Conservation (phyloP, 2,888 invertebrate genomes). For the Fragum whitleyi region DNA sequence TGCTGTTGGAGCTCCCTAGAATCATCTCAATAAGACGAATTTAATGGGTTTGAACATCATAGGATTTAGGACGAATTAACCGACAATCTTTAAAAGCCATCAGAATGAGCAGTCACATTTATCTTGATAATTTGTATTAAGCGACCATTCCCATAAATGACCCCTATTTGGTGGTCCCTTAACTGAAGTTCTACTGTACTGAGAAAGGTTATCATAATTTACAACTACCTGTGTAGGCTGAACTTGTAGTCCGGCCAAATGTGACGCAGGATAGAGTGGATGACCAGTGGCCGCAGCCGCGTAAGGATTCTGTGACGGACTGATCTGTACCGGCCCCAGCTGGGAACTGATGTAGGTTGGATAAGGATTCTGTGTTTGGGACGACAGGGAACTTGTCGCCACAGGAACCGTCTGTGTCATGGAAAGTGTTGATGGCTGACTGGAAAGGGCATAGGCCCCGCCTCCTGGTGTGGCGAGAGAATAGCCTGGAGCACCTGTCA, state of each 20-base stretch:
- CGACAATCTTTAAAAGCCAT: too few relatives aligned
- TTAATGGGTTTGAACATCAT: too few relatives aligned
- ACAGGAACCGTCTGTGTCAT: slow-evolving; percentile 46
- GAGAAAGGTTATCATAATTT: too few relatives aligned
- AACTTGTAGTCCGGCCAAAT: slow-evolving; percentile 55
- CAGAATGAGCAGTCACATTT: too few relatives aligned
- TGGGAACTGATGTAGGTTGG: slow-evolving; percentile 62
- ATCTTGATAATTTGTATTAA: too few relatives aligned
- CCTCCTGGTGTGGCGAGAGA: slow-evolving; percentile 41
- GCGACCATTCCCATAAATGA: too few relatives aligned
- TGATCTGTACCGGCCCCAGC: slow-evolving; percentile 60
- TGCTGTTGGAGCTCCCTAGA: too few relatives aligned
- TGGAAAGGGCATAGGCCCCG: slow-evolving; percentile 39
- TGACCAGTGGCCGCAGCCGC: slow-evolving; percentile 59
- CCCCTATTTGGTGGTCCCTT: too few relatives aligned
- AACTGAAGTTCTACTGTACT: too few relatives aligned
- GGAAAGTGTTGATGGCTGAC: slow-evolving; percentile 33
- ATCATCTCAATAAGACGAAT: too few relatives aligned
- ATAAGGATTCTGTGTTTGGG: slow-evolving; percentile 47
- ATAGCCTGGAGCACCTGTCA: slow-evolving; percentile 52
- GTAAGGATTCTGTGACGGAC: slow-evolving; percentile 60
- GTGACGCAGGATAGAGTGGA: slow-evolving; percentile 54
- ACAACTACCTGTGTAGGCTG: slow-evolving; percentile 54
- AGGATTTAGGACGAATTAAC: too few relatives aligned
- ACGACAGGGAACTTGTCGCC: slow-evolving; percentile 34